Conservation (phyloP, 2,888 invertebrate species). For the Pachycephus smyrnensis region DNA sequence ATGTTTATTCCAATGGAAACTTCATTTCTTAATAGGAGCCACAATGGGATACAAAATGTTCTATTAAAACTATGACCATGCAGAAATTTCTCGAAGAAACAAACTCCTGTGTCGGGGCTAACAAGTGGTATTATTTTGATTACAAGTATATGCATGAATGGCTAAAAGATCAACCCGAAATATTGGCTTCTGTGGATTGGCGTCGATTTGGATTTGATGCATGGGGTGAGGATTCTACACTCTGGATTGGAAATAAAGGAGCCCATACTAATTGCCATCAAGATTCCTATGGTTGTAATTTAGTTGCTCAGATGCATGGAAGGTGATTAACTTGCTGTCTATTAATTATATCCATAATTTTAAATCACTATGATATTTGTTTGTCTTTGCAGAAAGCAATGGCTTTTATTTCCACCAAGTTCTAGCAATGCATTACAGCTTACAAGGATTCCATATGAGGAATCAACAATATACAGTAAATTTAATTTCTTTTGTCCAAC, state of each 20-base stretch:
- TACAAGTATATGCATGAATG: slow-evolving; percentile 84
- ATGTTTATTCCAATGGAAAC: slow-evolving; percentile 2
- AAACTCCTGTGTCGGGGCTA: slow-evolving; percentile 50
- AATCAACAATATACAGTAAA: slow-evolving; percentile 92
- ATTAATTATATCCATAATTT: slow-evolving; percentile 12
- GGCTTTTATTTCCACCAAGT: slow-evolving; percentile 91
- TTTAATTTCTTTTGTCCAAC: slow-evolving; percentile 82
- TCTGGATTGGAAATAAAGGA: slow-evolving; percentile 90
- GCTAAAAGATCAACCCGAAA: slow-evolving; percentile 71
- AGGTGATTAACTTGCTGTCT: slow-evolving; percentile 70
- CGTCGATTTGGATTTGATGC: slow-evolving; percentile 79
- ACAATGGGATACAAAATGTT: slow-evolving; percentile 84
- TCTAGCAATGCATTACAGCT: slow-evolving; percentile 76
- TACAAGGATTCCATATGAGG: slow-evolving; percentile 94
- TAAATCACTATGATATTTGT: slow-evolving; percentile 21
- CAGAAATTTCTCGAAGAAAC: slow-evolving; percentile 71
- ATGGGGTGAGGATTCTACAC: slow-evolving; percentile 77
- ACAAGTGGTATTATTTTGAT: slow-evolving; percentile 85
- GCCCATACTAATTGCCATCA: slow-evolving; percentile 95
- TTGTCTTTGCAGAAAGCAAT: slow-evolving; percentile 78
- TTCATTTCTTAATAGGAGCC: slow-evolving; percentile 67
- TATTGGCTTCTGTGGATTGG: slow-evolving; percentile 75
- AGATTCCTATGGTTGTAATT: slow-evolving; percentile 94
- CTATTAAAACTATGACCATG: slow-evolving; percentile 72
- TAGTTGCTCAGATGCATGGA: slow-evolving; percentile 90